A percentile compares a stretch with the other conserved stretches of the same genome.
Conservation (phyloP, 2,113 vertebrate species). For the Eira barbara region DNA sequence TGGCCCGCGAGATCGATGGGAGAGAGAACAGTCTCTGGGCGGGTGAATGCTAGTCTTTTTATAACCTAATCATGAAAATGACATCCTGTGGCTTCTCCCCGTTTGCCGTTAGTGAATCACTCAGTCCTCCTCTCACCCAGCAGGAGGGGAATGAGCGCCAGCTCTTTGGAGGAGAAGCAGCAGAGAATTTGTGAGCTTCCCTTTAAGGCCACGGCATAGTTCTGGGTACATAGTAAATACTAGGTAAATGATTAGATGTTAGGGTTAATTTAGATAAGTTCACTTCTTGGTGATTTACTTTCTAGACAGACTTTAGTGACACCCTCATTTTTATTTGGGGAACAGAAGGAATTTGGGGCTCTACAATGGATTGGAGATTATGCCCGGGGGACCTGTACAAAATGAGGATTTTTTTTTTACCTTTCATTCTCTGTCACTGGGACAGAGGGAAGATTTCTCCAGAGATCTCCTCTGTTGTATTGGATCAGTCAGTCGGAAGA, state of each 20-base stretch:
- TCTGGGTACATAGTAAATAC: neutral
- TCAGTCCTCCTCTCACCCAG: neutral
- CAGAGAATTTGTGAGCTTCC: neutral
- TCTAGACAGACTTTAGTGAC: neutral
- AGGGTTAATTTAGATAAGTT: neutral
- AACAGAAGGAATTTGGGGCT: neutral
- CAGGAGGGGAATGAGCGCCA: neutral
- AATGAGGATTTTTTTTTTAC: neutral
- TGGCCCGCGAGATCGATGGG: neutral
- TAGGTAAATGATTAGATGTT: neutral
- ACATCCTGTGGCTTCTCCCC: neutral
- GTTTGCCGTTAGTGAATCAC: neutral
- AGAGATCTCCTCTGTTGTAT: neutral
- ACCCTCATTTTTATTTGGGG: neutral
- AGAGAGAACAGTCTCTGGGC: neutral
- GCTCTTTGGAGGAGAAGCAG: neutral
- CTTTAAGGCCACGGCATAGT: neutral
- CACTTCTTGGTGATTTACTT: neutral
- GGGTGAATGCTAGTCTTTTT: neutral
- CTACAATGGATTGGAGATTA: neutral
- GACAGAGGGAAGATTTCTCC: neutral
- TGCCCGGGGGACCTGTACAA: neutral
- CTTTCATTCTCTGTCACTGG: neutral
- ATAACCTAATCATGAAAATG: neutral
- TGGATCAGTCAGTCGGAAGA: neutral